Base-by-base conservation (phyloP, 2,797 vertebrate species). In the Lacerta viridis region DNA sequence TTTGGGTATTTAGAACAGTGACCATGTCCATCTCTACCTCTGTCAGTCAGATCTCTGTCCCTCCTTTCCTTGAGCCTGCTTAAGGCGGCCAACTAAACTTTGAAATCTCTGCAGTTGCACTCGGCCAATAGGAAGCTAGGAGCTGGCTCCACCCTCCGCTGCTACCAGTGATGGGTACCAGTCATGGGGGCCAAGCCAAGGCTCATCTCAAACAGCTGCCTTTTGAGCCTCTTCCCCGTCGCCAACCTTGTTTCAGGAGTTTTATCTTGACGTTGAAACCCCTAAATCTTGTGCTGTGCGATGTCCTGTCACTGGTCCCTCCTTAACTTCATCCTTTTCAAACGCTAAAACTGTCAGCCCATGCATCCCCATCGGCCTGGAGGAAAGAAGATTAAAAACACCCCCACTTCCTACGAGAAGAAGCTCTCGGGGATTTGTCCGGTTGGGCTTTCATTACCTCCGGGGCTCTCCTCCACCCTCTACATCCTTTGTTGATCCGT, bases 301-400 rank as follows among this genome's bases (percentile, higher is more conserved):
- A 25, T 39, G 76, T 43, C 82, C 78, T 29, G 0, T 36, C 1
- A 1, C 10, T 3, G 23, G 6, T 87, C 43, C 43, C 43, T 2
- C 43, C 61, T 27, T 33, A 3, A 46, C 64, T 76, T 77, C 41
- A 46, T 74, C 77, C 59, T 85, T 75, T 15, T 76, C 25, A 6
- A 15, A 15, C 68, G 43, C 78, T 84, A 84, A 79, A 71, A 50
- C 23, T 46, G 23, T 74, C 59, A n/a, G 79, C 69, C 10, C 1
- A 33, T 15, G 4, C 10, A 25, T 43, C 17, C 15, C 23, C 5
- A 15, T 41, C 39, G 20, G 69, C 25, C 59, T 2, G 23, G 25
- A 81, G 78, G 78, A 81, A 89, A 85, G 78, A 85, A 80, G 88
- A 85, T 81, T 89, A 89, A 76, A 69, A 85, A 33, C 17, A 39